These are phyloP conservation scores for Mormyrops boulengeri DNA, from an alignment of 2,797 vertebrate species.

Conservation along the genomic window DNA sequence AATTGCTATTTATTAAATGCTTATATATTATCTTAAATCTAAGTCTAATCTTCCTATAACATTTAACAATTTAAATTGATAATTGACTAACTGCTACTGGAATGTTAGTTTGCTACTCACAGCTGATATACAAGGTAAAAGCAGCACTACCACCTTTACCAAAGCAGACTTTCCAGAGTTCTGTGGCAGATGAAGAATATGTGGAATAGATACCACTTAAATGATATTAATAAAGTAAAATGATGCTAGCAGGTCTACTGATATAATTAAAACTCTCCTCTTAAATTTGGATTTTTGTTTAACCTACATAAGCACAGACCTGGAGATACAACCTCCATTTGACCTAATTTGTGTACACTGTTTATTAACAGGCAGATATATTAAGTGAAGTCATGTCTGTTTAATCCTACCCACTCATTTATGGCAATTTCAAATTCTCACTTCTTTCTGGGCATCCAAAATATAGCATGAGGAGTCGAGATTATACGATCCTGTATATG, in stretches of 20 bases:
- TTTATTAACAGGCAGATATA: constrained; percentile 9
- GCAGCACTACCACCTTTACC: not conserved
- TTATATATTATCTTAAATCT: not conserved
- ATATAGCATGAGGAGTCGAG: not conserved
- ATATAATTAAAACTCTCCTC: not conserved
- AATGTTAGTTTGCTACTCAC: not conserved
- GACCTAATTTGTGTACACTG: constrained; percentile 1
- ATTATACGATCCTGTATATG: not conserved
- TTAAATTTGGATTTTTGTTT: not conserved
- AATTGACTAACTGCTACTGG: not conserved
- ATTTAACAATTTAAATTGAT: not conserved
- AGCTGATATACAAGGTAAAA: not conserved
- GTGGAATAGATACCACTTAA: not conserved
- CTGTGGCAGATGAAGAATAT: not conserved
- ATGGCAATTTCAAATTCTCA: not conserved
- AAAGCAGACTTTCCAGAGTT: not conserved
- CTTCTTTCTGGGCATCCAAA: not conserved
- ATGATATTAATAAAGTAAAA: not conserved
- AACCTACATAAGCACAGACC: not conserved
- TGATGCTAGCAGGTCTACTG: not conserved
- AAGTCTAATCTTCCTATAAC: not conserved
- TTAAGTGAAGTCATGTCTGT: not conserved
- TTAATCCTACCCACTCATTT: not conserved
- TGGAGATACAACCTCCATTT: not conserved
- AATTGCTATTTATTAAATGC: not conserved